A percentile compares a stretch with the other conserved stretches of the same genome.
These are phyloP conservation scores for Aix galericulata DNA, from an alignment of 2,113 vertebrate genomes.

Conservation along the genomic window DNA sequence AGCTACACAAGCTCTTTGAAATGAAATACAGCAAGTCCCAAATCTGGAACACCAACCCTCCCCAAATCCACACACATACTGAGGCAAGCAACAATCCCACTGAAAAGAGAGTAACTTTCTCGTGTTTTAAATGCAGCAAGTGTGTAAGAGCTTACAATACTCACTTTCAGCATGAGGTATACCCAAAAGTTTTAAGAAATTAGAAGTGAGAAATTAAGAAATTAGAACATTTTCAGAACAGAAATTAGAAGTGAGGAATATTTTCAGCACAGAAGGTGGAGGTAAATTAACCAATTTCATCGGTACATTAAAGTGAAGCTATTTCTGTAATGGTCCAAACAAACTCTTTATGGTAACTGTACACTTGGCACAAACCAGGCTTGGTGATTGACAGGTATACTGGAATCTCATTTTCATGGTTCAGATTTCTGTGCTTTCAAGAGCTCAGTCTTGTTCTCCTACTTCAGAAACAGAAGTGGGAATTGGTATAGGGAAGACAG, in stretches of 20 bases:
- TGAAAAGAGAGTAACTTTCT: not conserved
- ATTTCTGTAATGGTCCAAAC: not conserved
- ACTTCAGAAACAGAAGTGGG: constrained; percentile 38
- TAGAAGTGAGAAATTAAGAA: not conserved
- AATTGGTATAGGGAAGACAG: constrained; percentile 25
- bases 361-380: not conserved
- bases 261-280: not conserved
- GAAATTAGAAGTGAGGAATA: not conserved
- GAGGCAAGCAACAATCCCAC: not conserved
- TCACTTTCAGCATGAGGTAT: not conserved
- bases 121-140: not conserved
- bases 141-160: not conserved
- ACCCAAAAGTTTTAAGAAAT: not conserved
- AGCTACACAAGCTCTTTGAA: not conserved
- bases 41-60: not conserved
- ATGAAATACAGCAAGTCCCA: not conserved
- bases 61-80: not conserved
- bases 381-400: not conserved
- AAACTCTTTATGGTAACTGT: not conserved
- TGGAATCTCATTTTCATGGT: constrained; percentile 22
- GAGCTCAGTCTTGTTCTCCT: not conserved
- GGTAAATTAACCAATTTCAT: not conserved
- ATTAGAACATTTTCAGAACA: not conserved
- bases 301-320: not conserved
- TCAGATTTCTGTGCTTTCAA: not conserved